phyloP scores from a whole-genome alignment of 37 sponge, comb jelly and placozoan species.

The Beroe forskalii region DNA sequence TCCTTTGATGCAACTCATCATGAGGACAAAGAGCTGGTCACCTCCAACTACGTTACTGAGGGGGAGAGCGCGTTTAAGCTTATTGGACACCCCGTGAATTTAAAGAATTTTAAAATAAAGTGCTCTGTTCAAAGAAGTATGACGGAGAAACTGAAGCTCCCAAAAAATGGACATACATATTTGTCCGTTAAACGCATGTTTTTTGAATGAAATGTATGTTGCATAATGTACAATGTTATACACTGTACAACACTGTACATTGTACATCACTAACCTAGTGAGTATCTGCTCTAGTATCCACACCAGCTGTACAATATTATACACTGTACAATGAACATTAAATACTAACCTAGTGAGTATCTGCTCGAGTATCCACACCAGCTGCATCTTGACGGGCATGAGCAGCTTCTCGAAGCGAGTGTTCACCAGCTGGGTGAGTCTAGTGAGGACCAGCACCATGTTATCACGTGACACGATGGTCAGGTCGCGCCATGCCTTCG shows the following conservation, averaged over 20 bases:
- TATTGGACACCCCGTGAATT: too few relatives aligned
- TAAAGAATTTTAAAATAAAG: too few relatives aligned
- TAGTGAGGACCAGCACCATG: slow-evolving; percentile 64
- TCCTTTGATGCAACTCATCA: slow-evolving; percentile 56
- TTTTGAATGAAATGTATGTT: not conserved
- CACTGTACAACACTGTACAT: not conserved
- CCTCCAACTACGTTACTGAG: slow-evolving; percentile 46
- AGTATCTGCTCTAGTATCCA: slow-evolving; percentile 54
- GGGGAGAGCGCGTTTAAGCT: not conserved
- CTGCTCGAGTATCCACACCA: slow-evolving; percentile 48
- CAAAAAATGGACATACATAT: too few relatives aligned
- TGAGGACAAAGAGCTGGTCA: slow-evolving; percentile 28
- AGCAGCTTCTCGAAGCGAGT: slow-evolving; percentile 41
- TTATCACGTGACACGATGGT: slow-evolving; percentile 83
- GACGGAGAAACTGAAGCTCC: too few relatives aligned
- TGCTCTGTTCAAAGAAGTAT: too few relatives aligned
- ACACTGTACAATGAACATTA: not conserved
- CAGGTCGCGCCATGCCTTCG: slow-evolving; percentile 81
- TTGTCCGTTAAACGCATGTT: not conserved
- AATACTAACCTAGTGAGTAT: slow-evolving; percentile 4
- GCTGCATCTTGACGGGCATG: slow-evolving; percentile 64
- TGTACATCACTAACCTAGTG: not conserved
- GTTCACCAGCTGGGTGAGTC: slow-evolving; percentile 26
- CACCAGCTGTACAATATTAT: slow-evolving; percentile 34
- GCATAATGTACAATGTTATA: not conserved